Evolutionary conservation across 23 tunicate species (phyloP).

Genomic region (Trididemnum nubilum): DNA sequence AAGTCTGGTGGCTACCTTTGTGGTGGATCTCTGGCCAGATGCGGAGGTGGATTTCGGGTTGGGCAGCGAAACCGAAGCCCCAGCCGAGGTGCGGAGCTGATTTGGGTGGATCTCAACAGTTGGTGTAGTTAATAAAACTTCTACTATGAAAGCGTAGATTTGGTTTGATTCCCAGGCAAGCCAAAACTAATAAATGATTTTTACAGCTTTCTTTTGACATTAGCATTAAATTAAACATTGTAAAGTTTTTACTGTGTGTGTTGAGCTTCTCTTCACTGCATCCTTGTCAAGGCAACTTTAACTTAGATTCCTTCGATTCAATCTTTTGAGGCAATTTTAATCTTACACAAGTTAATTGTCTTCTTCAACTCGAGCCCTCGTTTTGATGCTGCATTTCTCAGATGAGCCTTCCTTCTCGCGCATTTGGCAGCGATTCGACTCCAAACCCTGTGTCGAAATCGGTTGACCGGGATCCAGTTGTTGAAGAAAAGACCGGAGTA

Average conservation of each 20-base stretch:
- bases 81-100: constrained; percentile 16
- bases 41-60: constrained; percentile 76
- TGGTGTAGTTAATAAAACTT: too few relatives aligned
- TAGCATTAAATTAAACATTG: too few relatives aligned
- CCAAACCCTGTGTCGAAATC: constrained; percentile 44
- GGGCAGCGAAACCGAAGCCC: constrained; percentile 38
- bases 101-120: not conserved
- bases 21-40: constrained; percentile 72
- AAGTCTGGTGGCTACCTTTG: constrained; percentile 64
- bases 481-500: constrained; percentile 56
- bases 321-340: too few relatives aligned
- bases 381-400: not conserved
- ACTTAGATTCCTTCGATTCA: too few relatives aligned
- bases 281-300: too few relatives aligned
- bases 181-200: not conserved
- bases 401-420: not conserved
- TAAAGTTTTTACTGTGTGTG: too few relatives aligned
- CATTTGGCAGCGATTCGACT: constrained; percentile 40
- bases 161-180: too few relatives aligned
- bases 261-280: too few relatives aligned
- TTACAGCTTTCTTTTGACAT: not conserved
- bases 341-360: too few relatives aligned
- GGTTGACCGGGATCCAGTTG: constrained; percentile 48
- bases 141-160: too few relatives aligned
- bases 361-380: too few relatives aligned